These are phyloP conservation scores for Eremophila alpestris DNA, from an alignment of 2,797 vertebrate genomes.

Conservation along the genomic window DNA sequence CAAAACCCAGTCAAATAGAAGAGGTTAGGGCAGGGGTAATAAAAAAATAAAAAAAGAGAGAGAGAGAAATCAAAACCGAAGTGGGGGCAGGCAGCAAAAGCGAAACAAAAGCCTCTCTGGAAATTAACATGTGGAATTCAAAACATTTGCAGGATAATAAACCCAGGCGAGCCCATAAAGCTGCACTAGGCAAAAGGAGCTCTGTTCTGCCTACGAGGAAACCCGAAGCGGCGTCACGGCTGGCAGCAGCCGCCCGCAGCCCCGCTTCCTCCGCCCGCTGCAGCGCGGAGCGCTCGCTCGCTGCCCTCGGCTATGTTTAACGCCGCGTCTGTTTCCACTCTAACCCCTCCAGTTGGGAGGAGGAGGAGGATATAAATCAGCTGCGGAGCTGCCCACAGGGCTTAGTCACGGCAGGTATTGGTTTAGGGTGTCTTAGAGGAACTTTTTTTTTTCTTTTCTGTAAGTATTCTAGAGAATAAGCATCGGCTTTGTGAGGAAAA, in stretches of 20 bases:
- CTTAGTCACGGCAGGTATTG: slow-evolving; percentile 68
- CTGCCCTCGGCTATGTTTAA: slow-evolving; percentile 44
- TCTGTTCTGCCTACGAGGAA: slow-evolving; percentile 57
- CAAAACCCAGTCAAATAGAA: not conserved
- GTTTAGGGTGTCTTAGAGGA: slow-evolving; percentile 58
- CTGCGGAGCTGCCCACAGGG: slow-evolving; percentile 47
- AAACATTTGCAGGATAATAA: slow-evolving; percentile 64
- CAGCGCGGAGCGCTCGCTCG: not conserved
- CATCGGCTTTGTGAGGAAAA: slow-evolving; percentile 38
- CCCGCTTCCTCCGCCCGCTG: slow-evolving; percentile 2
- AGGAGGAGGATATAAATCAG: slow-evolving; percentile 62
- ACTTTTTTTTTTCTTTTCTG: not conserved
- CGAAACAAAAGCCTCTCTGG: slow-evolving; percentile 46
- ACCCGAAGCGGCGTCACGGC: slow-evolving; percentile 22
- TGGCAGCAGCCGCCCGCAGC: slow-evolving; percentile 39
- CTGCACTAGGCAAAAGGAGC: slow-evolving; percentile 34
- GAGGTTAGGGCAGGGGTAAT: not conserved
- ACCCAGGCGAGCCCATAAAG: slow-evolving; percentile 57
- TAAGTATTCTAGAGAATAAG: slow-evolving; percentile 66
- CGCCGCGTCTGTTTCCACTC: slow-evolving; percentile 49
- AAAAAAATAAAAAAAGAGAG: not conserved
- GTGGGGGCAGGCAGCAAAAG: not conserved
- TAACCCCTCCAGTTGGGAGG: slow-evolving; percentile 10
- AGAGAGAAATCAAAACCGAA: not conserved
- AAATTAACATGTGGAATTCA: slow-evolving; percentile 64